These are phyloP conservation scores for Vesta saturnalis DNA, from an alignment of 2,888 invertebrate species.

Conservation along the genomic window DNA sequence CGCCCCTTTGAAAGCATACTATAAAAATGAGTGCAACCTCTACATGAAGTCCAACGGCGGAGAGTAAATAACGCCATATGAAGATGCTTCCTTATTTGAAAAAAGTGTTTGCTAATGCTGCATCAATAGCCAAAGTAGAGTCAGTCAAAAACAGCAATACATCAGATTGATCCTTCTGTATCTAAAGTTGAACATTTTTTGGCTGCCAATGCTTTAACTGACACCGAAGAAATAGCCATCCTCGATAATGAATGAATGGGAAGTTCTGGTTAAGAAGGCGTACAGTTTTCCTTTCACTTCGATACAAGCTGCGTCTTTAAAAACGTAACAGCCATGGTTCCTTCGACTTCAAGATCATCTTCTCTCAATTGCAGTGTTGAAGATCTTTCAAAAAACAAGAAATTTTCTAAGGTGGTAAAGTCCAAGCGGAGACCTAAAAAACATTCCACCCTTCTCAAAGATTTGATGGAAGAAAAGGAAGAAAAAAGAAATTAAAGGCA, in stretches of 20 bases:
- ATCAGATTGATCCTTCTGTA: neutral
- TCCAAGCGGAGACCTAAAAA: neutral
- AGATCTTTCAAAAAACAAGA: slow-evolving; percentile 3
- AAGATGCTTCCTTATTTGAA: neutral
- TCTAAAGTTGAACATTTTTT: neutral
- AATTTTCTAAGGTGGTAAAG: neutral
- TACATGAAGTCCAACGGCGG: neutral
- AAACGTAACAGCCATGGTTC: too few species aligned
- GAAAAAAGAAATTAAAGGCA: neutral
- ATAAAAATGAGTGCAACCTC: neutral
- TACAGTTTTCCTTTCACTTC: too few species aligned
- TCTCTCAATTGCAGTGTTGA: slow-evolving; percentile 2
- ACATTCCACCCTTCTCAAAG: neutral
- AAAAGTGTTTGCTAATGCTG: neutral
- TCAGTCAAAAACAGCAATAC: neutral
- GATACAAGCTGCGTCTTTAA: too few species aligned
- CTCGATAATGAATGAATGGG: too few species aligned
- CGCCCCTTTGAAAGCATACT: neutral
- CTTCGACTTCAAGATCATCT: too few species aligned
- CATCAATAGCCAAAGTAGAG: neutral
- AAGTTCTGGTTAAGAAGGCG: too few species aligned
- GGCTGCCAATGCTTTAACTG: neutral
- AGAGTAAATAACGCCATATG: neutral
- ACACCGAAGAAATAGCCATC: too few species aligned
- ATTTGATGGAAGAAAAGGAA: neutral